Evolutionary conservation across 2,888 invertebrate species (phyloP).

Genomic region (Erebia ligea): DNA sequence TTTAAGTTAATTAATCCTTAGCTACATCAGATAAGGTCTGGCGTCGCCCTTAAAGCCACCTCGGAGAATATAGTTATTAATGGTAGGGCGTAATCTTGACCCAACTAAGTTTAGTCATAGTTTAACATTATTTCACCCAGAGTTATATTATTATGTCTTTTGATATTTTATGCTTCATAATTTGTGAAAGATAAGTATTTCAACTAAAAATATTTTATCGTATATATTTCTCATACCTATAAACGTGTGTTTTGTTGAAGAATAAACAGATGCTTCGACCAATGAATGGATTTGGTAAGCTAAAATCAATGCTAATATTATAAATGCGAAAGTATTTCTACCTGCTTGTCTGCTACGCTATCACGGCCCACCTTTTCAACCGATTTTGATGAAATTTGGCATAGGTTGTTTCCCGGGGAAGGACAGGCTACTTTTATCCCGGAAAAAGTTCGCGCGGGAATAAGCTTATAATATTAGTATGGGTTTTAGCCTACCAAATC

Average conservation of each 20-base stretch:
- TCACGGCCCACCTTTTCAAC: no score
- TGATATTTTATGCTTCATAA: slow-evolving; percentile 8
- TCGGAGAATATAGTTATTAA: slow-evolving; percentile 51
- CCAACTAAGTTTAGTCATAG: slow-evolving; percentile 36
- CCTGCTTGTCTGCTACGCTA: no score
- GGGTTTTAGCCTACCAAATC: neutral
- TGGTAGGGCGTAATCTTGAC: slow-evolving; percentile 40
- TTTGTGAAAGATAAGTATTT: neutral
- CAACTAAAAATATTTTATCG: slow-evolving; percentile 2
- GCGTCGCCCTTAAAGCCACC: slow-evolving; percentile 56
- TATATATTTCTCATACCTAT: neutral
- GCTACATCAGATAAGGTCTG: slow-evolving; percentile 74
- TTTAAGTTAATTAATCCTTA: slow-evolving; percentile 80
- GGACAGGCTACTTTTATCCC: no score
- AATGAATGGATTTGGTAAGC: neutral
- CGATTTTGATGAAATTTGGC: no score
- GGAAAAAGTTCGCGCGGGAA: no score
- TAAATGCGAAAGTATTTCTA: no score
- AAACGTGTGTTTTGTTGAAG: neutral
- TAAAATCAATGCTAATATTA: no score
- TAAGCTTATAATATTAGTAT: no score
- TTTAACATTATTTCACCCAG: slow-evolving; percentile 16
- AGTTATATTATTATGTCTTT: neutral
- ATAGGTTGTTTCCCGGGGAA: no score
- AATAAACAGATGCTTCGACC: neutral